Evolutionary conservation across 2,113 vertebrate genomes (phyloP).

Genomic region (Serinus canaria): DNA sequence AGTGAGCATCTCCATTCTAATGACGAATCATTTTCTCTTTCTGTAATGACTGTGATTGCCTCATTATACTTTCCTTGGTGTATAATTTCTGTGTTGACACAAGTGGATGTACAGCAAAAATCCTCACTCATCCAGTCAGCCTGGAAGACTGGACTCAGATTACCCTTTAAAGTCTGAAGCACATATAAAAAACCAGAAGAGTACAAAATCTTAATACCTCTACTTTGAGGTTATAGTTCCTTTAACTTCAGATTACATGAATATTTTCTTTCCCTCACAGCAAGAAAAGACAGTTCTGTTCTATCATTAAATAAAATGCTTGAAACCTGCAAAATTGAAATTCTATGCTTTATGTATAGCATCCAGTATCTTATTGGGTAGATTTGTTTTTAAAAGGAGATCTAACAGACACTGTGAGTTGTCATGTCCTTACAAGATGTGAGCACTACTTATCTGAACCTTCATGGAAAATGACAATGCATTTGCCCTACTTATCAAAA

Average conservation of each 20-base stretch:
- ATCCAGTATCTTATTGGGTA: neutral
- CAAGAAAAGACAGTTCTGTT: neutral
- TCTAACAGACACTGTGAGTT: neutral
- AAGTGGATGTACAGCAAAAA: neutral
- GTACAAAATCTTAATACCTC: neutral
- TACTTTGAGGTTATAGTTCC: neutral
- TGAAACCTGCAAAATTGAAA: neutral
- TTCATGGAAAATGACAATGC: neutral
- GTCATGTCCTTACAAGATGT: neutral
- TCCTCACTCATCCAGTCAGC: conserved; percentile 29
- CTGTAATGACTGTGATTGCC: conserved; percentile 20
- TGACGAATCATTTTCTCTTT: conserved; percentile 38
- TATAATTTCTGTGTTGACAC: conserved; percentile 48
- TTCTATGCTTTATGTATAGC: neutral
- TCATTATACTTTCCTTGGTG: conserved; percentile 30
- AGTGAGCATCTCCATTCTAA: conserved; percentile 26
- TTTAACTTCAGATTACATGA: neutral
- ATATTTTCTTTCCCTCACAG: neutral
- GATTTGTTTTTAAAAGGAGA: neutral
- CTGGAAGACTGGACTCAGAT: neutral
- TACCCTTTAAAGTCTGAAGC: neutral
- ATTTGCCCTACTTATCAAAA: neutral
- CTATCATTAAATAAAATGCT: neutral
- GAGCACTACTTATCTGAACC: neutral
- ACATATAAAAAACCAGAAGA: neutral